Percentiles rank a stretch among this genome's conserved stretches.
These are phyloP conservation scores for Tachina lurida DNA, from an alignment of 2,888 invertebrate genomes.

Conservation along the genomic window DNA sequence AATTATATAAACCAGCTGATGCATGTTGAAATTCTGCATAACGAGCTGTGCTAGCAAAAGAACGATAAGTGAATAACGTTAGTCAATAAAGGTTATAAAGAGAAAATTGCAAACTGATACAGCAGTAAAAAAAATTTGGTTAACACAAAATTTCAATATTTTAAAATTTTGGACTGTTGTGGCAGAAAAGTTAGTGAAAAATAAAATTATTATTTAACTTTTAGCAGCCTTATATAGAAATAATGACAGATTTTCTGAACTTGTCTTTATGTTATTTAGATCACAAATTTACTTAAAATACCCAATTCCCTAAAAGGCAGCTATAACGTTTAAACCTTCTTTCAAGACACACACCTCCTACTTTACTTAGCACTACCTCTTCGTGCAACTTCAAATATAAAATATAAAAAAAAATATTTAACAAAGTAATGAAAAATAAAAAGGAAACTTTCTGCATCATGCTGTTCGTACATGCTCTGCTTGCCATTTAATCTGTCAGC, in stretches of 20 bases:
- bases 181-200: too few species aligned
- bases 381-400: background rate
- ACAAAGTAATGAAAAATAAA: background rate
- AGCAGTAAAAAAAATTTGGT: background rate
- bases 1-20: slow-evolving; percentile 71
- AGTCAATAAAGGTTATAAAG: slow-evolving; percentile 32
- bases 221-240: too few species aligned
- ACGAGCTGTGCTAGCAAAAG: slow-evolving; percentile 51
- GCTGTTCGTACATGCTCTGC: background rate
- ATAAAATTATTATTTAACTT: too few species aligned
- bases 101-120: background rate
- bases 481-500: background rate
- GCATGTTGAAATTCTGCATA: slow-evolving; percentile 71
- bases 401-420: background rate
- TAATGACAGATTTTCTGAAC: too few species aligned
- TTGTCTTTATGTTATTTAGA: too few species aligned
- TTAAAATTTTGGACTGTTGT: too few species aligned
- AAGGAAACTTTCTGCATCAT: background rate
- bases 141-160: too few species aligned
- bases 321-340: too few species aligned
- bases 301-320: too few species aligned
- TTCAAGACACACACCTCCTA: background rate
- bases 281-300: too few species aligned
- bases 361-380: background rate
- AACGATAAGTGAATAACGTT: slow-evolving; percentile 8